Evolutionary conservation across 2,888 invertebrate genomes (phyloP).

Genomic region (Eilema depressum): DNA sequence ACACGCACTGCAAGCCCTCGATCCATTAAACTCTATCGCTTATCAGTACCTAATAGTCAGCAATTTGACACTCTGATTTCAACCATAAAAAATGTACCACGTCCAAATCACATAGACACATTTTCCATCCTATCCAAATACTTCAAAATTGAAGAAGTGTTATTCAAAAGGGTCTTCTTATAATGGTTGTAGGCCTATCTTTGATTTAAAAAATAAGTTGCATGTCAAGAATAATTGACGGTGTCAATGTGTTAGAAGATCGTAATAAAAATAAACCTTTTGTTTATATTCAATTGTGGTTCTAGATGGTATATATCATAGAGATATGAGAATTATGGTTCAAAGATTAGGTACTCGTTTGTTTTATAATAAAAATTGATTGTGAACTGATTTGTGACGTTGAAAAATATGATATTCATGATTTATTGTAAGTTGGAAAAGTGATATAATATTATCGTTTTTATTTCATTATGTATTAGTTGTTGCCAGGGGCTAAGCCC

Average conservation of each 20-base stretch:
- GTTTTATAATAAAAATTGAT: slow-evolving; percentile 10
- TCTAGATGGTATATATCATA: slow-evolving; percentile 44
- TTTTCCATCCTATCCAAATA: neutral
- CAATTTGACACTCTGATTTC: slow-evolving; percentile 63
- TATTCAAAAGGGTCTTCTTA: slow-evolving; percentile 17
- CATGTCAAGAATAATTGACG: slow-evolving; percentile 63
- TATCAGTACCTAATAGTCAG: slow-evolving; percentile 65
- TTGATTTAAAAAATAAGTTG: slow-evolving; percentile 60
- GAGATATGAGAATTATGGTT: slow-evolving; percentile 27
- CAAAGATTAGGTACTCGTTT: slow-evolving; percentile 21
- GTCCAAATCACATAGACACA: slow-evolving; percentile 28
- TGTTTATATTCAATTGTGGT: slow-evolving; percentile 58
- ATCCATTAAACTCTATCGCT: slow-evolving; percentile 60
- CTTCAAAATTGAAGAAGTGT: neutral
- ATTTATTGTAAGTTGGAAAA: neutral
- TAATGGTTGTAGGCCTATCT: slow-evolving; percentile 46
- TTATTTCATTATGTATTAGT: neutral
- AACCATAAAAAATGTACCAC: slow-evolving; percentile 42
- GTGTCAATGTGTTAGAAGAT: slow-evolving; percentile 58
- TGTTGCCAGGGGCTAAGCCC: too few relatives aligned
- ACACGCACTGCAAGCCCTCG: slow-evolving; percentile 45
- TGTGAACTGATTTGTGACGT: neutral
- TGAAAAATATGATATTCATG: neutral
- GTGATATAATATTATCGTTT: neutral
- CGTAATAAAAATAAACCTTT: slow-evolving; percentile 61